Conservation (phyloP, 2,797 vertebrate genomes). For the Enteromius anoplus region DNA sequence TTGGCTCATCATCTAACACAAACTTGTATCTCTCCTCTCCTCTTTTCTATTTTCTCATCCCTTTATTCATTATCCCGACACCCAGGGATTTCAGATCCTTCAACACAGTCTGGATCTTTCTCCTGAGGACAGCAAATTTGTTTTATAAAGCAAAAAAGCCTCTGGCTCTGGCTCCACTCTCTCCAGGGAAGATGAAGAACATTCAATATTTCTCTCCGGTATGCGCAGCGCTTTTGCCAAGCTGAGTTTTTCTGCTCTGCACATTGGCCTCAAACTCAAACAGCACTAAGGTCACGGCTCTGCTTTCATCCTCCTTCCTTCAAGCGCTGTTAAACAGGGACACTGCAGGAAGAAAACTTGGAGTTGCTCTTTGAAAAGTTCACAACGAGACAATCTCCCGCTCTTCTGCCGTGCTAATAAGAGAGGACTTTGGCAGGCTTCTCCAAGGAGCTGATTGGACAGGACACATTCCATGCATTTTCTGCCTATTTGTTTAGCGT, state of each 20-base stretch:
- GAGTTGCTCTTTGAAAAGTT: background rate
- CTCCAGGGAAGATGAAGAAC: slow-evolving; percentile 42
- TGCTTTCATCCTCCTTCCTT: background rate
- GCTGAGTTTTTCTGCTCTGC: slow-evolving; percentile 52
- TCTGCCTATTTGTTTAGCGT: slow-evolving; percentile 15
- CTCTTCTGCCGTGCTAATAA: slow-evolving; percentile 2
- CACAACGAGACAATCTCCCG: background rate
- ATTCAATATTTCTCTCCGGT: slow-evolving; percentile 57
- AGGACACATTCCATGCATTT: slow-evolving; percentile 20
- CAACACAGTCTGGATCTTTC: slow-evolving; percentile 35
- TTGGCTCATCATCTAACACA: slow-evolving; percentile 18
- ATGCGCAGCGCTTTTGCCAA: slow-evolving; percentile 56
- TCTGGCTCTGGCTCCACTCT: slow-evolving; percentile 23
- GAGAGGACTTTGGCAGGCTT: background rate
- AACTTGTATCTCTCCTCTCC: background rate
- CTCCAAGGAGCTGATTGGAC: slow-evolving; percentile 18
- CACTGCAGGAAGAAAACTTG: background rate
- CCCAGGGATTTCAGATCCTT: slow-evolving; percentile 18
- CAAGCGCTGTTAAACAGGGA: slow-evolving; percentile 6
- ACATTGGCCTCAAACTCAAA: slow-evolving; percentile 2
- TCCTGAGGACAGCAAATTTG: slow-evolving; percentile 36
- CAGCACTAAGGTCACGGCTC: background rate
- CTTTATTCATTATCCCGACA: background rate
- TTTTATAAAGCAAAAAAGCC: slow-evolving; percentile 4
- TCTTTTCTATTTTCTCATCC: background rate